These are phyloP conservation scores for Cataglyphis hispanica DNA, from an alignment of 1,140 invertebrate genomes.

Conservation along the genomic window DNA sequence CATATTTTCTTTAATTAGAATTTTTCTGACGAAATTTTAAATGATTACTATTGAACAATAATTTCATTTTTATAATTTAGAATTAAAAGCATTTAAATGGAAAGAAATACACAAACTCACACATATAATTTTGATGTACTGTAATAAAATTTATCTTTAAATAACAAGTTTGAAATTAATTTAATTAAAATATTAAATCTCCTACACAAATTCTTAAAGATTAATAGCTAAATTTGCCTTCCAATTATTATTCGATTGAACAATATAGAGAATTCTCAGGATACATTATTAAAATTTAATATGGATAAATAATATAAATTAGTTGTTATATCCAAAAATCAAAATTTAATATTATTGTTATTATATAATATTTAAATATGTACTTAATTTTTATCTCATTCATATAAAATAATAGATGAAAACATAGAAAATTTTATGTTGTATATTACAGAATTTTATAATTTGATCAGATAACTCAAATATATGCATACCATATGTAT, in stretches of 20 bases:
- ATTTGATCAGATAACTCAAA: neutral
- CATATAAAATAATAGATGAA: conserved; percentile 10
- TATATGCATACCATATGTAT: neutral
- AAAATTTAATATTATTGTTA: neutral
- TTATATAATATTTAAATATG: neutral
- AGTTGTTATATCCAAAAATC: neutral
- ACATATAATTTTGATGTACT: neutral
- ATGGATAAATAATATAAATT: neutral
- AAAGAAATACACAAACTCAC: neutral
- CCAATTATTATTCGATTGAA: neutral
- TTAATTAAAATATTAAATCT: neutral
- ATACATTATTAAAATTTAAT: neutral
- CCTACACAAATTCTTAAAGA: neutral
- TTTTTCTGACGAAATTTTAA: neutral
- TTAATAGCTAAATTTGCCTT: neutral
- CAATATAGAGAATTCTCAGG: conserved; percentile 6
- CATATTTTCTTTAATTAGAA: conserved; percentile 14
- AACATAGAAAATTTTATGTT: no score
- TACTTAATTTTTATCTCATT: neutral
- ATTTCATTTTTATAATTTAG: neutral
- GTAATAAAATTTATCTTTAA: conserved; percentile 11
- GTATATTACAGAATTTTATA: conserved; percentile 9
- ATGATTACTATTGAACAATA: neutral
- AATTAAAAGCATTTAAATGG: neutral
- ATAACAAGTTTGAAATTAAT: neutral